Evolutionary conservation across 2,797 vertebrate genomes (phyloP).

Genomic region (Cercopithecus hamlyni): DNA sequence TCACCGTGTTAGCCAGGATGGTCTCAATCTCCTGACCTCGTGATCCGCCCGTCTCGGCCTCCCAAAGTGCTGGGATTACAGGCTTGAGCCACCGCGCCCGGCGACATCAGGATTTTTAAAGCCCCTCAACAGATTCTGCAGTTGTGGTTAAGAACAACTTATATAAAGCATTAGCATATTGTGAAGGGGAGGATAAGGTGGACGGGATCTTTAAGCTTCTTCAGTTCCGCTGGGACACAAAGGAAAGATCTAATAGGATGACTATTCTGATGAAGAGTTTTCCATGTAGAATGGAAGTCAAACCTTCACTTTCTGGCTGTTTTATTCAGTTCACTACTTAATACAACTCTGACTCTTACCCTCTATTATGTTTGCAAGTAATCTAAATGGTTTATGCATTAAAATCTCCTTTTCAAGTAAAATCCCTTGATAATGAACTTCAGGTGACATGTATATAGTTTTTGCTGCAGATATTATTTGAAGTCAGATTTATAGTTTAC

Average conservation of each 20-base stretch:
- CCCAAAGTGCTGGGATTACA: no score
- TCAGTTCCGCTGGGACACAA: not conserved
- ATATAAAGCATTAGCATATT: not conserved
- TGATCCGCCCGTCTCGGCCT: no score
- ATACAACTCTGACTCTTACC: not conserved
- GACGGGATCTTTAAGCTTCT: not conserved
- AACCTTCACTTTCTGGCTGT: not conserved
- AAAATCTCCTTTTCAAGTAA: not conserved
- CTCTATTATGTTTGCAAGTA: not conserved
- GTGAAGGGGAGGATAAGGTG: not conserved
- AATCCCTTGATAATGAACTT: not conserved
- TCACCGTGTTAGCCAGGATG: no score
- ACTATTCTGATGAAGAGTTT: not conserved
- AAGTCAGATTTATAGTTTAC: not conserved
- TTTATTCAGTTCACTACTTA: not conserved
- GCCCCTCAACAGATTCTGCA: not conserved
- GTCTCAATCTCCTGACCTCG: no score
- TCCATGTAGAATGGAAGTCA: not conserved
- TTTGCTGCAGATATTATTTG: not conserved
- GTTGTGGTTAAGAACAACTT: not conserved
- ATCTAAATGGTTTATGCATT: not conserved
- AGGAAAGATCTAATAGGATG: not conserved
- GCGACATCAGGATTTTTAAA: not conserved
- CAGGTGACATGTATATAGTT: not conserved
- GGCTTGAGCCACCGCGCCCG: no score